Evolutionary conservation across 1,140 invertebrate genomes (phyloP).

Genomic region (Tetramorium alpestre): DNA sequence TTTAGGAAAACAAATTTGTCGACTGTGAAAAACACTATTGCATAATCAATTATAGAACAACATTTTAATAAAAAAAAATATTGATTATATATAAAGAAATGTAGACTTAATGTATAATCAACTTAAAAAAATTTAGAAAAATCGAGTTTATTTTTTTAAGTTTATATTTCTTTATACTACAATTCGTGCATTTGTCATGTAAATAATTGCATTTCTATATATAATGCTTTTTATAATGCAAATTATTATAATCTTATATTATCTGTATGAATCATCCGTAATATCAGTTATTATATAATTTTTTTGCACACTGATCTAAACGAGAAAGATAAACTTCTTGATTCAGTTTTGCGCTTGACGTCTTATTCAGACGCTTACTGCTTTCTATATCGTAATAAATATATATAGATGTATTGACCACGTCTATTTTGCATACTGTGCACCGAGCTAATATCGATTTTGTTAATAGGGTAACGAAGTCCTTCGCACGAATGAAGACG

Average conservation of each 20-base stretch:
- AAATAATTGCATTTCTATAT: background rate
- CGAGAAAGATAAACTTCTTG: background rate
- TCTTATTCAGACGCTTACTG: background rate
- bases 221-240: background rate
- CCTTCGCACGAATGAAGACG: constrained; percentile 48
- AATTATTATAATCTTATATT: background rate
- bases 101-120: too few relatives aligned
- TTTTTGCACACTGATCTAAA: background rate
- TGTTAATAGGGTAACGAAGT: constrained; percentile 50
- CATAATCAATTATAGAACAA: background rate
- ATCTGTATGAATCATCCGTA: background rate
- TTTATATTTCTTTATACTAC: background rate
- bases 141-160: background rate
- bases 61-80: background rate
- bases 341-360: background rate
- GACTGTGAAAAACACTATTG: background rate
- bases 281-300: background rate
- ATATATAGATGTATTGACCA: constrained; percentile 25
- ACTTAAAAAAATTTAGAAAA: too few relatives aligned
- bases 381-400: constrained; percentile 19
- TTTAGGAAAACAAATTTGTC: background rate
- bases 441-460: constrained; percentile 58
- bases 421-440: constrained; percentile 40
- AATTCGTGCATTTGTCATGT: background rate
- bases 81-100: background rate